These are phyloP conservation scores for Lagopus muta DNA, from an alignment of 2,113 vertebrate species.

Conservation along the genomic window DNA sequence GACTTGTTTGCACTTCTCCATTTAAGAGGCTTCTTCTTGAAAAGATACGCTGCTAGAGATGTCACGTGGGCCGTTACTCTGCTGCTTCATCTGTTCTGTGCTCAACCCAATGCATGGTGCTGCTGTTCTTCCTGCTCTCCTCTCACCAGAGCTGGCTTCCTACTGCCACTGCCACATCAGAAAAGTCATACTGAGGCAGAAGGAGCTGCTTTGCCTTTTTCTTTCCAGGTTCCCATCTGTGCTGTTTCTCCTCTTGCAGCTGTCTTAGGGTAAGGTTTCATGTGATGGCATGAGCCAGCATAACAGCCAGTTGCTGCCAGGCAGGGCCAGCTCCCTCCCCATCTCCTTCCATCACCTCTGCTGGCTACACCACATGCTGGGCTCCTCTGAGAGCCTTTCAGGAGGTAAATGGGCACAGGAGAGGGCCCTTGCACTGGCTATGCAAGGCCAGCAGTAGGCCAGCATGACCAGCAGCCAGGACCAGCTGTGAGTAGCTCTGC, in stretches of 20 bases:
- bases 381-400: neutral
- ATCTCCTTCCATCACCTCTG: neutral
- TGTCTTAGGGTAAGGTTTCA: slow-evolving; percentile 48
- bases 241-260: slow-evolving; percentile 2
- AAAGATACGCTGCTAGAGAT: neutral
- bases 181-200: neutral
- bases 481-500: neutral
- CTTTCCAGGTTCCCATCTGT: neutral
- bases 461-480: neutral
- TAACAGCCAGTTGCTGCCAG: neutral
- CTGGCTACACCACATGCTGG: accelerated
- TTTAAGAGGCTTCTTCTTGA: neutral
- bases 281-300: accelerated
- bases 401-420: neutral
- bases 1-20: neutral
- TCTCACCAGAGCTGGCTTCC: neutral
- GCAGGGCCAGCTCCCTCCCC: neutral
- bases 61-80: accelerated
- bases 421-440: too few relatives aligned
- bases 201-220: slow-evolving; percentile 2
- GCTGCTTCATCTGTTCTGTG: accelerated
- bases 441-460: accelerated
- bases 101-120: neutral
- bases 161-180: accelerated
- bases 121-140: neutral